These are phyloP conservation scores for Escarpia spicata DNA, from an alignment of 2,888 invertebrate species.

Conservation along the genomic window DNA sequence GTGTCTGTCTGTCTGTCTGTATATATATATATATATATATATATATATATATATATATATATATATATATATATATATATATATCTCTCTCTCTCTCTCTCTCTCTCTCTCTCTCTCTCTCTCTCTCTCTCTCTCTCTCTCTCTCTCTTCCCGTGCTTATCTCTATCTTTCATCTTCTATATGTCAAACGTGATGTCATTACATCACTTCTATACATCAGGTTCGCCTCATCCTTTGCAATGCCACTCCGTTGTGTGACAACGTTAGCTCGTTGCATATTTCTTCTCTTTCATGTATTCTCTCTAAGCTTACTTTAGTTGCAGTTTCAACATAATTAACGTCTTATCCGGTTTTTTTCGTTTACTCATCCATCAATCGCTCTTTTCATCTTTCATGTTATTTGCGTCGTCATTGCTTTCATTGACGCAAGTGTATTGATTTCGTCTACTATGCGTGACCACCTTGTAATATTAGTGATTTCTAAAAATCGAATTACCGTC, in stretches of 20 bases:
- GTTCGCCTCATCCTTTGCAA: no score
- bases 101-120: conserved; percentile 25
- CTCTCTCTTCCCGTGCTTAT: neutral
- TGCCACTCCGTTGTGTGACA: neutral
- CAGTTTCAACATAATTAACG: neutral
- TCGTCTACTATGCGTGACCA: neutral
- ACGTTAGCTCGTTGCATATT: neutral
- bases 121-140: conserved; percentile 20
- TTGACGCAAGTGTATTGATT: neutral
- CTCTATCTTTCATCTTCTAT: neutral
- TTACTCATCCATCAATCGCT: neutral
- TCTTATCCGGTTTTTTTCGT: neutral
- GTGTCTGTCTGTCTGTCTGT: no score
- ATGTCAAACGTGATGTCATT: neutral
- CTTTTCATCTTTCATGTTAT: neutral
- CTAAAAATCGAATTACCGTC: neutral
- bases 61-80: no score
- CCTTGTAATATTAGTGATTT: neutral
- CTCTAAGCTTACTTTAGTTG: neutral
- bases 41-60: no score
- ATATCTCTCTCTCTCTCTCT: conserved; percentile 19
- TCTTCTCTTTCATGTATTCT: neutral
- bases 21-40: no score
- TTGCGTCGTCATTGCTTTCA: neutral
- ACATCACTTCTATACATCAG: no score